Evolutionary conservation across 2,797 vertebrate genomes (phyloP), one percentile per base, ranked within the genome.

Genomic region (Glossophaga mutica): DNA sequence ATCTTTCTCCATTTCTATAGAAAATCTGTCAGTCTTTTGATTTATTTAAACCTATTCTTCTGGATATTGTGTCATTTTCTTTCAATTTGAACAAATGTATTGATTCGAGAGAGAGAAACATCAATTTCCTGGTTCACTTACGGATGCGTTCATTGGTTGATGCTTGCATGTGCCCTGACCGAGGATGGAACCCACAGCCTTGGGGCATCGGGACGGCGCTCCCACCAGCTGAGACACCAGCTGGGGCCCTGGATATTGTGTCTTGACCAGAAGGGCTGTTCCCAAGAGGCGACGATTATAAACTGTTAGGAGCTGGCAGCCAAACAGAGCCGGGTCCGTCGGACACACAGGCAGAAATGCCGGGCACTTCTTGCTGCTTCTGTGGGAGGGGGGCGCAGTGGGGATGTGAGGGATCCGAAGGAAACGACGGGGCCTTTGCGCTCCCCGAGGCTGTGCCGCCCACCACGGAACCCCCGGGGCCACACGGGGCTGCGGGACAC

Each of bases 281-380:
- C 48, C 55, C 18, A 5, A 32, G 37, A 67, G 46, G 44, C 57
- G 39, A 29, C 19, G 21, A 12, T n/a, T 37, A 73, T 8, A 10
- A 16, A 48, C 16, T 29, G 1, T 12, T 55, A 6, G 8, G 46
- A 59, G 22, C 46, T 8, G 10, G 21, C 52, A 18, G 16, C 34
- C 19, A 12, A 11, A 14, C 2, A 37, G 22, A 34, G 21, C 39
- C 48, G 55, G 32, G 5, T 57, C 67, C 9, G 39, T 11, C 37
- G 26, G 70, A 46, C 48, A 6, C 1, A 0, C 2, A 16, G 9
- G 12, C 2, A 3, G 32, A 37, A 5, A 9, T 39, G n/a, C 59
- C 1, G 0, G 0, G 4, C 5, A 1, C 24, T 4, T 2, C 4
- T 0, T 4, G 4, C 46, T n/a, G 0, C n/a, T n/a, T 50, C 55